A percentile compares a stretch with the other conserved stretches of the same genome.
Conservation (phyloP, 2,888 invertebrate species). For the Eurois occulta region DNA sequence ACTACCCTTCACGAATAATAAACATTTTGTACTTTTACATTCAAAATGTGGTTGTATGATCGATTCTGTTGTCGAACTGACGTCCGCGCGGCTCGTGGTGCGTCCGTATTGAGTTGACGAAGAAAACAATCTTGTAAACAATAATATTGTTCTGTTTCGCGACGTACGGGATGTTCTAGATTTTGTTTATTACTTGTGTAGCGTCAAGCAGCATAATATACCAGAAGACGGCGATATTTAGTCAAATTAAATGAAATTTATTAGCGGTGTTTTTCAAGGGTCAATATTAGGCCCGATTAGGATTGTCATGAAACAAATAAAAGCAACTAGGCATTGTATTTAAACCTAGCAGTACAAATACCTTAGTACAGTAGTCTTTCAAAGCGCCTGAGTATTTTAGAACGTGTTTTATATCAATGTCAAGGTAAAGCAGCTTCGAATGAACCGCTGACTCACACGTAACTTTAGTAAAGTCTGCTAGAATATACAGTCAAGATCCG, state of each 20-base stretch:
- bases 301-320: neutral
- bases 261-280: slow-evolving; percentile 2
- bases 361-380: slow-evolving; percentile 3
- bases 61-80: slow-evolving; percentile 71
- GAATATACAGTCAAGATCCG: neutral
- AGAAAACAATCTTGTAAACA: slow-evolving; percentile 86
- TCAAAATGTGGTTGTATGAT: slow-evolving; percentile 57
- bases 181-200: slow-evolving; percentile 53
- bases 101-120: slow-evolving; percentile 80
- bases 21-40: slow-evolving; percentile 62
- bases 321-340: neutral
- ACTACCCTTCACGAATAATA: slow-evolving; percentile 63
- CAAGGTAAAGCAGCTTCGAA: slow-evolving; percentile 50
- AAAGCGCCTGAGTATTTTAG: slow-evolving; percentile 39
- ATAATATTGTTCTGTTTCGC: slow-evolving; percentile 82
- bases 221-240: neutral
- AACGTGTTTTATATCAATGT: slow-evolving; percentile 57
- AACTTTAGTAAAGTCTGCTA: slow-evolving; percentile 5
- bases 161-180: slow-evolving; percentile 76
- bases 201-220: slow-evolving; percentile 2
- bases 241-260: neutral
- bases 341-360: neutral
- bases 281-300: neutral
- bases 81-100: slow-evolving; percentile 71
- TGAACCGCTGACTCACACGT: slow-evolving; percentile 43